These are phyloP conservation scores for Astreopora myriophthalma DNA, from an alignment of 64 coral and sea anemone species.

Conservation along the genomic window DNA sequence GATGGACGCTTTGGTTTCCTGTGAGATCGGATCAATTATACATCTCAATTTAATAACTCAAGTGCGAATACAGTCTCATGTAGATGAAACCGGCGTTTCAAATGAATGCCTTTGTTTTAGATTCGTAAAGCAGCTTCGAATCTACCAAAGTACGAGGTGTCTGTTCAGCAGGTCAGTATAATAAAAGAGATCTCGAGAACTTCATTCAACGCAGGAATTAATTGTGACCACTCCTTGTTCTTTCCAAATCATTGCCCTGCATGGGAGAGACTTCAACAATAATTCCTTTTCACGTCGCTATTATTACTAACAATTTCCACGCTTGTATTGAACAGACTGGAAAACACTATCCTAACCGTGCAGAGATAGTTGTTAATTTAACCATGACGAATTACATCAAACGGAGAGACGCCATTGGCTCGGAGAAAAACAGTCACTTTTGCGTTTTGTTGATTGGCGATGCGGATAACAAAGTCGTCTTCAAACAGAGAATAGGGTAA, in stretches of 20 bases:
- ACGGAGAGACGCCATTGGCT: constrained; percentile 63
- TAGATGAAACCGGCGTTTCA: too few relatives aligned
- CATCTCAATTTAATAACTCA: too few relatives aligned
- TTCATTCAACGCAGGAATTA: too few relatives aligned
- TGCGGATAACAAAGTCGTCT: constrained; percentile 83
- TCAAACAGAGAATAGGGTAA: constrained; percentile 94
- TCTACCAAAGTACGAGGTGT: constrained; percentile 91
- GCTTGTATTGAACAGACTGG: constrained; percentile 45
- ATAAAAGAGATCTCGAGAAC: too few relatives aligned
- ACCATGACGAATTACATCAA: constrained; percentile 95
- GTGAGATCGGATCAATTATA: too few relatives aligned
- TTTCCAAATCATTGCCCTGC: neutral
- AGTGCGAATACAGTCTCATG: too few relatives aligned
- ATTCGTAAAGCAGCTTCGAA: constrained; percentile 84
- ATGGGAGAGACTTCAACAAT: neutral
- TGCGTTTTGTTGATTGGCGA: constrained; percentile 83
- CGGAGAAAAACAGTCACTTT: constrained; percentile 66
- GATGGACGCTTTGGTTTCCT: too few relatives aligned
- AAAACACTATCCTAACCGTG: constrained; percentile 47
- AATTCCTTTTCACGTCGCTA: neutral
- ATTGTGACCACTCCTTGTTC: neutral
- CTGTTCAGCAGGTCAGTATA: constrained; percentile 85
- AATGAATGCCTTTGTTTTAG: constrained; percentile 6
- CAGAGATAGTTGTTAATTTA: constrained; percentile 76
- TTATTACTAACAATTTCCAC: neutral